phyloP scores from a whole-genome alignment of 2,113 vertebrate genomes.

The Xiphophorus hellerii region DNA sequence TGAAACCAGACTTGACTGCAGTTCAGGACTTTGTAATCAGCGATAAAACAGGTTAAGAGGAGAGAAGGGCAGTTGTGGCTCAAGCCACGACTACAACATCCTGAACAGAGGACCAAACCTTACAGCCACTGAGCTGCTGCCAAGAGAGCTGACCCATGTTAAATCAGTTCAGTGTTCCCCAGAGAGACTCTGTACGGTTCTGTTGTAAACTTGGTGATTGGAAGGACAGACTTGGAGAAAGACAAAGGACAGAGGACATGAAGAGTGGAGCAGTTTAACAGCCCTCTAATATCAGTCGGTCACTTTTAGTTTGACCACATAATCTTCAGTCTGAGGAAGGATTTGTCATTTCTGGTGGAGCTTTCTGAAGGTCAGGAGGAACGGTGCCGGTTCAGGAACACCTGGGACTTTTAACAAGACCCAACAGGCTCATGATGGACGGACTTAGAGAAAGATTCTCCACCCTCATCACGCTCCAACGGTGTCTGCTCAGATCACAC shows the following conservation, averaged over 20 bases:
- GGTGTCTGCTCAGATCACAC: constrained; percentile 81
- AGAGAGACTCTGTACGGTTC: constrained; percentile 45
- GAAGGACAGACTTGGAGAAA: constrained; percentile 61
- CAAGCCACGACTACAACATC: constrained; percentile 60
- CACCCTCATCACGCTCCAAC: constrained; percentile 80
- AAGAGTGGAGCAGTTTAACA: constrained; percentile 76
- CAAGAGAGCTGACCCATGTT: constrained; percentile 58
- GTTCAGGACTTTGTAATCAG: constrained; percentile 34
- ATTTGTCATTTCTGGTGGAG: constrained; percentile 87
- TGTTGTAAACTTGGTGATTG: constrained; percentile 66
- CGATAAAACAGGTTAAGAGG: constrained; percentile 56
- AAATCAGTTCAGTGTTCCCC: constrained; percentile 67
- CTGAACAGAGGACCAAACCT: constrained; percentile 51
- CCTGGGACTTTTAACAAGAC: constrained; percentile 87
- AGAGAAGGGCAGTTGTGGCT: constrained; percentile 42
- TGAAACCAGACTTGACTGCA: constrained; percentile 40
- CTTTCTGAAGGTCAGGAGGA: constrained; percentile 35
- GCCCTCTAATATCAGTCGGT: constrained; percentile 79
- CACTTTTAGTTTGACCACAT: constrained; percentile 80
- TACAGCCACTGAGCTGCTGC: constrained; percentile 52
- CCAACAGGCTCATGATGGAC: constrained; percentile 79
- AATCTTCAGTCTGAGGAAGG: constrained; percentile 84
- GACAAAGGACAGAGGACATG: constrained; percentile 71
- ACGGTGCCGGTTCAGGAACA: constrained; percentile 82
- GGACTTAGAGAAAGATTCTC: constrained; percentile 71